phyloP scores from a whole-genome alignment of 2,113 vertebrate species.

The Vimba vimba region DNA sequence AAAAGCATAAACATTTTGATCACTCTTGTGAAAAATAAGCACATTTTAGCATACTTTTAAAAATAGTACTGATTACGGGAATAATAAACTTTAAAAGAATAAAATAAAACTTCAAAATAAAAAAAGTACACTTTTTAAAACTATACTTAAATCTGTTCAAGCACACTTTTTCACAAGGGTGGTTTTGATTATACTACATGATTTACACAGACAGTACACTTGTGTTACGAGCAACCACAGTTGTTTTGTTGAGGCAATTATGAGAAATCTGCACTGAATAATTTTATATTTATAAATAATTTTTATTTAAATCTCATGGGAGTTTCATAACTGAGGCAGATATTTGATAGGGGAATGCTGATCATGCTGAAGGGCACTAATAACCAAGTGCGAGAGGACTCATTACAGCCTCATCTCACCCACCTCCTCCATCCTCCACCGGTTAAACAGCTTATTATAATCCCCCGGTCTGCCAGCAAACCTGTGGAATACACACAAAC shows the following conservation, averaged over 20 bases:
- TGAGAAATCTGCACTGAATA: neutral
- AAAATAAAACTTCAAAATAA: too few species aligned
- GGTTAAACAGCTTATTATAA: conserved; percentile 97
- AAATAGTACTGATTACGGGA: neutral
- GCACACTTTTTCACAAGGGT: neutral
- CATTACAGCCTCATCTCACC: conserved; percentile 63
- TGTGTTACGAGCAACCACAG: neutral
- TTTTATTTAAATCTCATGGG: conserved; percentile 6
- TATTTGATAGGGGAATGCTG: conserved; percentile 13
- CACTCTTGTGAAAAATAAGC: neutral
- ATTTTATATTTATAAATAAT: neutral
- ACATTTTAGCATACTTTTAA: conserved; percentile 6
- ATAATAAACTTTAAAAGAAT: conserved; percentile 34
- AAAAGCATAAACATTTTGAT: neutral
- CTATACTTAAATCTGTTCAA: too few species aligned
- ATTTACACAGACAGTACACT: neutral
- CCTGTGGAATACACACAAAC: conserved; percentile 74
- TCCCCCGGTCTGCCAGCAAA: conserved; percentile 97
- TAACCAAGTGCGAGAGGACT: conserved; percentile 35
- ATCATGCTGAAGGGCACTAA: conserved; percentile 24
- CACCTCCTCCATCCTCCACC: conserved; percentile 98
- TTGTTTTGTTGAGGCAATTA: neutral
- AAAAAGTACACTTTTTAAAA: too few species aligned
- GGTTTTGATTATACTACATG: neutral
- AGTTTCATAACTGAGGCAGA: conserved; percentile 23